A percentile compares a stretch with the other conserved stretches of the same genome.
Conservation (phyloP, 2,888 invertebrate genomes). For the Galerucella pusilla region DNA sequence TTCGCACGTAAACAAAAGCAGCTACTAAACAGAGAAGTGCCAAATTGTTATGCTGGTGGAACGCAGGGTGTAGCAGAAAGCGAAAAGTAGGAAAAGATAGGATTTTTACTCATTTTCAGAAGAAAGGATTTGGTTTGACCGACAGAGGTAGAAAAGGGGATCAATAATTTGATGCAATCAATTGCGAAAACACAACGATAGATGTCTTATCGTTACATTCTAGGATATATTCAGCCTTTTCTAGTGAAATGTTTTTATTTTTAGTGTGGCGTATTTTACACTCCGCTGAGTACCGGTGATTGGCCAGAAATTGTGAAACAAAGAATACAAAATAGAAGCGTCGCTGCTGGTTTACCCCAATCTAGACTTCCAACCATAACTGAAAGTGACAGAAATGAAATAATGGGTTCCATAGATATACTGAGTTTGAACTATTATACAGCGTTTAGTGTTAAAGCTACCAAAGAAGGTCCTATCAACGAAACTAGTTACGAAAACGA, state of each 20-base stretch:
- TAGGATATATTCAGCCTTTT: too few relatives aligned
- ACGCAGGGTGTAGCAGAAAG: too few relatives aligned
- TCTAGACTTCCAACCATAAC: constrained; percentile 75
- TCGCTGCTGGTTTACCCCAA: constrained; percentile 61
- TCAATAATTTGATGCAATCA: too few relatives aligned
- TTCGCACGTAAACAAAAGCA: too few relatives aligned
- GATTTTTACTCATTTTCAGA: too few relatives aligned
- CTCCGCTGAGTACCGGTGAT: constrained; percentile 73
- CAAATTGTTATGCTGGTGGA: too few relatives aligned
- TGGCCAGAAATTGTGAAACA: constrained; percentile 75
- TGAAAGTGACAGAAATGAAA: constrained; percentile 69
- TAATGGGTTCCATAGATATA: constrained; percentile 75
- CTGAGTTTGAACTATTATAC: constrained; percentile 80
- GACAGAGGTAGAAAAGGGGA: too few relatives aligned
- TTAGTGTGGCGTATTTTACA: constrained; percentile 52
- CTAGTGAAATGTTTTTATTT: background rate
- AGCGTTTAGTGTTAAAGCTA: constrained; percentile 63
- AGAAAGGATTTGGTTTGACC: too few relatives aligned
- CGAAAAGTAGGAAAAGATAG: too few relatives aligned
- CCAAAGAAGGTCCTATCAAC: constrained; percentile 12
- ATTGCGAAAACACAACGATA: too few relatives aligned
- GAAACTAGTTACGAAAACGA: constrained; percentile 35
- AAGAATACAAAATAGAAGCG: constrained; percentile 70
- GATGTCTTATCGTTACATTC: too few relatives aligned
- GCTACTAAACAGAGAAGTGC: too few relatives aligned